These are phyloP conservation scores for Drosophila meridionalis DNA, from an alignment of 2,888 invertebrate genomes.

Conservation along the genomic window DNA sequence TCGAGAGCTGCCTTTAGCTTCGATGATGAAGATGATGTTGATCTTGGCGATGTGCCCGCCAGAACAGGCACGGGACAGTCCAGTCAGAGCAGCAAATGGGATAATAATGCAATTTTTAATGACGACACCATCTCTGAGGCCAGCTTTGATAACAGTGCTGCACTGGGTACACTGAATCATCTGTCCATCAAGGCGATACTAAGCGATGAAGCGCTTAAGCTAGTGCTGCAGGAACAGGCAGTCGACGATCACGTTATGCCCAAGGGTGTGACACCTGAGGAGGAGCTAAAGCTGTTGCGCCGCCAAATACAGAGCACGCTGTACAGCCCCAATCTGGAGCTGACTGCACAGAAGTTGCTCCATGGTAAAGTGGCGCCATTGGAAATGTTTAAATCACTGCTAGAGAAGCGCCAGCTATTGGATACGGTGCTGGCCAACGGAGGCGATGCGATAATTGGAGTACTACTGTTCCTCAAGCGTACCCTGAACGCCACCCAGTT, in stretches of 20 bases:
- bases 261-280: slow-evolving; percentile 83
- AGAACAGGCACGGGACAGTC: slow-evolving; percentile 15
- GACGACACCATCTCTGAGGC: slow-evolving; percentile 84
- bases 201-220: slow-evolving; percentile 80
- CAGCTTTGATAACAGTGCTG: slow-evolving; percentile 81
- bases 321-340: slow-evolving; percentile 80
- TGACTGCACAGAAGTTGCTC: slow-evolving; percentile 84
- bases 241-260: slow-evolving; percentile 79
- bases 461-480: slow-evolving; percentile 90
- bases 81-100: slow-evolving; percentile 55
- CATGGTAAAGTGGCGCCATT: slow-evolving; percentile 86
- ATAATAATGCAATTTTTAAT: slow-evolving; percentile 70
- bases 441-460: slow-evolving; percentile 89
- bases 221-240: slow-evolving; percentile 80
- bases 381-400: slow-evolving; percentile 87
- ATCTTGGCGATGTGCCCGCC: slow-evolving; percentile 9
- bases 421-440: slow-evolving; percentile 90
- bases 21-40: slow-evolving; percentile 90
- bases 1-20: slow-evolving; percentile 91
- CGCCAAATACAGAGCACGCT: slow-evolving; percentile 81
- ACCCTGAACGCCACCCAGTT: slow-evolving; percentile 90
- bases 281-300: slow-evolving; percentile 83
- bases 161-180: slow-evolving; percentile 72
- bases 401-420: slow-evolving; percentile 89
- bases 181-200: slow-evolving; percentile 83